A percentile compares a stretch with the other conserved stretches of the same genome.
Conservation (phyloP, 2,797 vertebrate genomes). For the Gambelia wislizenii region DNA sequence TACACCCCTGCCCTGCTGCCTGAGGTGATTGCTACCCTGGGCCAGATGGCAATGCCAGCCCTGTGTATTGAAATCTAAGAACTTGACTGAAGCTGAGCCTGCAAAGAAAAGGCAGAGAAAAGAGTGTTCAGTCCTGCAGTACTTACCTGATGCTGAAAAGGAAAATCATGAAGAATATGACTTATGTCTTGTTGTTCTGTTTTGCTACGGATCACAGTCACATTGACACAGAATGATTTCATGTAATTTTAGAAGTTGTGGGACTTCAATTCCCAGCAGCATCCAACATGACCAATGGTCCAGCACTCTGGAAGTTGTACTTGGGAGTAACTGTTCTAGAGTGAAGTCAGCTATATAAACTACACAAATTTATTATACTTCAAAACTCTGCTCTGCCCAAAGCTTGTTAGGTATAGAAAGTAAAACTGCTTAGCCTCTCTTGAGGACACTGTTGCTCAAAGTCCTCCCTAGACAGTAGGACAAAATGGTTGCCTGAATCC, state of each 20-base stretch:
- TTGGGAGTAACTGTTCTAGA: background rate
- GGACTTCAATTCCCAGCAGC: background rate
- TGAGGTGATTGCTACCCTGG: too few relatives aligned
- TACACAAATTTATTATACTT: background rate
- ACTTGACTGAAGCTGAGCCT: too few relatives aligned
- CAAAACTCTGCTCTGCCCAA: background rate
- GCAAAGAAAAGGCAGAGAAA: too few relatives aligned
- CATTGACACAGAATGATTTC: background rate
- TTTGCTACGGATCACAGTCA: too few relatives aligned
- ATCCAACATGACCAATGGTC: background rate
- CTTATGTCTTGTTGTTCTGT: too few relatives aligned
- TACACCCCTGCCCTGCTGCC: too few relatives aligned
- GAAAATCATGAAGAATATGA: too few relatives aligned
- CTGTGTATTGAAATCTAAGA: too few relatives aligned
- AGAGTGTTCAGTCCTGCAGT: too few relatives aligned
- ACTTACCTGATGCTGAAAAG: too few relatives aligned
- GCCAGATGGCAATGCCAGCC: too few relatives aligned
- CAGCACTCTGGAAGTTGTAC: background rate
- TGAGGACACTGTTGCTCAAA: background rate
- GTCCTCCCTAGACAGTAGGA: background rate
- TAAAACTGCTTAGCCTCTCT: background rate
- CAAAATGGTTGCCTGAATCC: background rate
- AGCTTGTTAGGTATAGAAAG: background rate
- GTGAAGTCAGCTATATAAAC: too few relatives aligned
- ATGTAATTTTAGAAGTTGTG: background rate